Conservation (phyloP, 1,140 invertebrate species). For the Mercenaria mercenaria region DNA sequence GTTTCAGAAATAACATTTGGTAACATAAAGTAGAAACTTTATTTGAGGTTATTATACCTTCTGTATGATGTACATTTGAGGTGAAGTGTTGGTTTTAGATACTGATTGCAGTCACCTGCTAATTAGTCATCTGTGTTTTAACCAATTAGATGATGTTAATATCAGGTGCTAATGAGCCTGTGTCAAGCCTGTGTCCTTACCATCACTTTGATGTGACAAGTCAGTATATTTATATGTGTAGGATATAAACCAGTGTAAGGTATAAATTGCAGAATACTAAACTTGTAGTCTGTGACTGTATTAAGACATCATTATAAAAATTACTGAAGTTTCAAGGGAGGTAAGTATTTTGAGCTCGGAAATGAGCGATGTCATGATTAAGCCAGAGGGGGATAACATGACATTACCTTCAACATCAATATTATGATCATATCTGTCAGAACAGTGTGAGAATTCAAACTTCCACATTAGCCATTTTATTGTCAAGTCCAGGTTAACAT, state of each 20-base stretch:
- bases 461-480: too few species aligned
- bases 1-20: background rate
- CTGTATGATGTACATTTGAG: too few species aligned
- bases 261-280: too few species aligned
- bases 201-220: conserved; percentile 16
- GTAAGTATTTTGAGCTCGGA: background rate
- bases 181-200: background rate
- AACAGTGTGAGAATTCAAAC: conserved; percentile 16
- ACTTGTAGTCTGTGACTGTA: too few species aligned
- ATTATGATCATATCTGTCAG: background rate
- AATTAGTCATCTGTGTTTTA: conserved; percentile 12
- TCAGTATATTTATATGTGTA: background rate
- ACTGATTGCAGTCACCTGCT: background rate
- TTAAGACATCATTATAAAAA: background rate
- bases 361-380: background rate
- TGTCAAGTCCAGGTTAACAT: too few species aligned
- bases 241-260: background rate
- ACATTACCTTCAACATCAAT: background rate
- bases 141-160: conserved; percentile 26
- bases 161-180: background rate
- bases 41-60: background rate
- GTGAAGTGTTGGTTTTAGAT: background rate
- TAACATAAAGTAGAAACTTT: background rate
- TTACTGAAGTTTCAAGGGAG: background rate
- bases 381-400: background rate